Evolutionary conservation across 2,797 vertebrate genomes (phyloP), one percentile per base, ranked within the genome.

Genomic region (Cichlasoma orientale): DNA sequence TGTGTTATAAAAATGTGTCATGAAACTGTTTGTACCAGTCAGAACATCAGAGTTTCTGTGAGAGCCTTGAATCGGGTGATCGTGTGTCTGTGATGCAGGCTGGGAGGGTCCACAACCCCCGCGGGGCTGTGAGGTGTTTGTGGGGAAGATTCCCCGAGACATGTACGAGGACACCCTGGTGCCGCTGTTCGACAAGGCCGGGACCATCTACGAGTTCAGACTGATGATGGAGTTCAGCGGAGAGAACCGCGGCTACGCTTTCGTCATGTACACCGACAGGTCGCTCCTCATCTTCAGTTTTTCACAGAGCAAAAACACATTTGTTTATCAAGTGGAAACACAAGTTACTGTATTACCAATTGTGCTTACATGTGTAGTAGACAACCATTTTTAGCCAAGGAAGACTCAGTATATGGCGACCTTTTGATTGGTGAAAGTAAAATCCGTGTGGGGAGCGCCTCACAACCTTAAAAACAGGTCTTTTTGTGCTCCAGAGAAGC

Each of bases 211-310:
- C 74, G 98, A 98, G 93, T 97, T 99, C 91, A 95, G 98, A 13
- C 94, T 99, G 87, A 99, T 99, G 98, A 97, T 99, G 98, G 97
- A 99, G 90, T 99, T 99, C 94, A 99, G 96, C 29, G 98, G 98
- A 27, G 96, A 98, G 90, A 99, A 99, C 94, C 94, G 98, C n/a
- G 98, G 98, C 89, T 99, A 98, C 75, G 98, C 97, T 79, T 99
- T 99, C 85, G 96, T 98, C 78, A 99, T 97, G 97, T 99, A 97
- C 84, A 97, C 97, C 79, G 94, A 92, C 75, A 97, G 96, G 94
- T 82, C 3, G 0, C 61, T 68, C 18, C 2, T 68, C 61, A 19
- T 0, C 23, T 2, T 29, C 25, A 27, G 1, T 29, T 68, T 13
- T 12, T 7, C 38, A 41, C 44, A 47, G 14, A 47, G 44, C 44